phyloP scores from a whole-genome alignment of 2,797 vertebrate genomes.

The Malacoctenus gilli region DNA sequence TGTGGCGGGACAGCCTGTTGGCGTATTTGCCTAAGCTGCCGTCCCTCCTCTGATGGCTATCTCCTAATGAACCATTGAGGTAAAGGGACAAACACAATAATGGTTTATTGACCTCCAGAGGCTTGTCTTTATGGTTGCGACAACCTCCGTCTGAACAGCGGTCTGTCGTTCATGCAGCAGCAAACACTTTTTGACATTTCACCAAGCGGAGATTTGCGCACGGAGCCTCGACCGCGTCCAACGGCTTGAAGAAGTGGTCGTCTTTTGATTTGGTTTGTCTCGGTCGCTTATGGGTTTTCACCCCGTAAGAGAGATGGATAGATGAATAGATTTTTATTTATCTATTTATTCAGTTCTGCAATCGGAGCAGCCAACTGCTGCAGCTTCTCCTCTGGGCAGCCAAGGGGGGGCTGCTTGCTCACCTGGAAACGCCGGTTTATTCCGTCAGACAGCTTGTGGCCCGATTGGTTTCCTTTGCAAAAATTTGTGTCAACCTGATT shows the following conservation, averaged over 20 bases:
- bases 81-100: slow-evolving; percentile 60
- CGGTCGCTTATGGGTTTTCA: no score
- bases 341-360: no score
- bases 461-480: no score
- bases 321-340: no score
- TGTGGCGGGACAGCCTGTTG: slow-evolving; percentile 19
- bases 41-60: slow-evolving; percentile 57
- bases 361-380: no score
- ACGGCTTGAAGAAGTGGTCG: not conserved
- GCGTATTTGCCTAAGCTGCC: slow-evolving; percentile 33
- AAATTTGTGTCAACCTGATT: no score
- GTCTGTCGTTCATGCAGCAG: not conserved
- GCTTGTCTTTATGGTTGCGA: slow-evolving; percentile 20
- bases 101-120: slow-evolving; percentile 62
- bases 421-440: no score
- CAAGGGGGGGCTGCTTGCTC: no score
- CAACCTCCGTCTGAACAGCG: slow-evolving; percentile 6
- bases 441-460: no score
- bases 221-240: not conserved
- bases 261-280: not conserved
- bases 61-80: slow-evolving; percentile 59
- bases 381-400: no score
- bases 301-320: no score
- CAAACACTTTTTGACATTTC: slow-evolving; percentile 6
- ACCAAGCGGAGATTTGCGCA: not conserved